A percentile compares a stretch with the other conserved stretches of the same genome.
Conservation (phyloP, 1,140 invertebrate species). For the Vollenhovia emeryi region DNA sequence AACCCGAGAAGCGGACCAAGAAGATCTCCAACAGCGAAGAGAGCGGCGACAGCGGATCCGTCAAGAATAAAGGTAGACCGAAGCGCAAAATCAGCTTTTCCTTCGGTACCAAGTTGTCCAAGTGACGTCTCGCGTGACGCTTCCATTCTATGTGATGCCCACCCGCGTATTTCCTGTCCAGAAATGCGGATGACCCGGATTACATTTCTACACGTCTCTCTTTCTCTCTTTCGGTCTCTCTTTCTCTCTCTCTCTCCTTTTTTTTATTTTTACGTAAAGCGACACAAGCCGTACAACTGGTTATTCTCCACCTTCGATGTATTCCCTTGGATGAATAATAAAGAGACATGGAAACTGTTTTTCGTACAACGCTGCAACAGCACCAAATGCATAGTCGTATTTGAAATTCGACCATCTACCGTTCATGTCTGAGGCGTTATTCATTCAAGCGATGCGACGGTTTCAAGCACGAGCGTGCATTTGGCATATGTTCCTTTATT, state of each 20-base stretch:
- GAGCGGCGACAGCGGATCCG: constrained; percentile 77
- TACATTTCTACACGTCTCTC: constrained; percentile 6
- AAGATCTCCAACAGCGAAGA: constrained; percentile 80
- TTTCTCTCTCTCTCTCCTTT: background rate
- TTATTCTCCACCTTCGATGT: constrained; percentile 66
- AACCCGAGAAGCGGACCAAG: constrained; percentile 70
- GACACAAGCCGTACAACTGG: constrained; percentile 21
- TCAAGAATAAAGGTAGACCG: constrained; percentile 89
- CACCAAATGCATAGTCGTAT: constrained; percentile 83
- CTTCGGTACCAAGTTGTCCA: constrained; percentile 88
- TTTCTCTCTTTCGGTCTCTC: background rate
- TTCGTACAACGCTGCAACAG: constrained; percentile 62
- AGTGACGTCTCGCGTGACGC: constrained; percentile 71
- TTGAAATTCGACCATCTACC: constrained; percentile 75
- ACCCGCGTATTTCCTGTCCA: constrained; percentile 21
- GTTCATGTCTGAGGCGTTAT: constrained; percentile 73
- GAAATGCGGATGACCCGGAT: constrained; percentile 2
- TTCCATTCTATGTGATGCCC: constrained; percentile 24
- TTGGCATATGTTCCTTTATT: constrained; percentile 79
- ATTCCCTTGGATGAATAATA: constrained; percentile 84
- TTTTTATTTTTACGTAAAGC: constrained; percentile 54
- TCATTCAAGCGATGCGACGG: constrained; percentile 80
- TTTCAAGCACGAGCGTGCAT: constrained; percentile 82
- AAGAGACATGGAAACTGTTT: constrained; percentile 77
- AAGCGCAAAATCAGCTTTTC: constrained; percentile 90